Base-by-base conservation (phyloP, 2,888 invertebrate genomes). In the Phaedon cochleariae region DNA sequence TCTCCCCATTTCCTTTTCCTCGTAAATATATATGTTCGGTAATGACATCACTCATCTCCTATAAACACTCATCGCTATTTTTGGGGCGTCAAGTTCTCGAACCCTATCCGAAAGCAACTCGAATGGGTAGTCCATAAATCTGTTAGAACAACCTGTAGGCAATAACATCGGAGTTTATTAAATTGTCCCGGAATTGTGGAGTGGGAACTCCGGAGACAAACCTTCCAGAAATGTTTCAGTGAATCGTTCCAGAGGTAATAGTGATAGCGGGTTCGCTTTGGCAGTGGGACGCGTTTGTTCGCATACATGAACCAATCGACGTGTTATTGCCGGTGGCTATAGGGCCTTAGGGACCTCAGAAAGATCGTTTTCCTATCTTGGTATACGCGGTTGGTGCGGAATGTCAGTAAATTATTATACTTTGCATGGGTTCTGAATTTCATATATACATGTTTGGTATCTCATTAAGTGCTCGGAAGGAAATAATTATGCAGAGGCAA, bases 281-380 rank as follows among this genome's bases (percentile, higher is more conserved):
- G 62, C 49, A 58, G 64, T 45, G 64, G 57, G 65, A 45, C 69
- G 67, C 72, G 72, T 74, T 75, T 72, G 72, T 75, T 72, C 69
- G 53, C 63, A 71, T 73, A 34, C 12, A 71, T 73, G 72, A 72
- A 70, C 65, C 70, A 65, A 73, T 74, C 67, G 67, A 72, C 69
- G 69, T 74, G 74, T 70, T 73, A 73, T 71, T 67, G 72, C 73
- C 60, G 57, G 34, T 60, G 45, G 59, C 26, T 64, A 67, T 17
- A 57, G 57, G 22, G 49, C 65, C 59, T 52, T 21, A 21, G 64
- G 69, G 64, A 62, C 58, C 62, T 58, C 60, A 26, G 9, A 26
- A 49, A 37, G 41, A 20, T 55, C 37, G 37, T 20, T n/a, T 37
- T 7, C 10, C 21, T 6, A 34, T 17, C 21, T 45, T 34, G 22